These are phyloP conservation scores for Scolanthus callimorphus DNA, from an alignment of 92 coral and sea anemone genomes.

Conservation along the genomic window DNA sequence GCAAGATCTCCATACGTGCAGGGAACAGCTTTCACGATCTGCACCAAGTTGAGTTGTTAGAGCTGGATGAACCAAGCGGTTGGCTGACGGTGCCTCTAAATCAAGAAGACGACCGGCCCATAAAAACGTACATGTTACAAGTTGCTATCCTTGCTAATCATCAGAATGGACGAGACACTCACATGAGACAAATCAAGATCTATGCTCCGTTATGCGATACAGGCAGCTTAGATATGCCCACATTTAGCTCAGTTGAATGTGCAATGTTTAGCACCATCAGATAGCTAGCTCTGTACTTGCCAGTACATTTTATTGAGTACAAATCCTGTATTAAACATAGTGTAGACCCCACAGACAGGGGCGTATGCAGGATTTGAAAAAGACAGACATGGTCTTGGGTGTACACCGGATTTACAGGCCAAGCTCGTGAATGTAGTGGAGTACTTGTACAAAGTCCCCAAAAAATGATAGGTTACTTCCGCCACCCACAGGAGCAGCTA, in stretches of 20 bases:
- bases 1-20: conserved; percentile 90
- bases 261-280: conserved; percentile 88
- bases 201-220: conserved; percentile 88
- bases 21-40: conserved; percentile 94
- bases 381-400: too few relatives aligned
- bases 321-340: too few relatives aligned
- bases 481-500: too few relatives aligned
- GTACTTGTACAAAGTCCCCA: too few relatives aligned
- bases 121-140: conserved; percentile 92
- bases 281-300: too few relatives aligned
- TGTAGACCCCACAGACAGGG: too few relatives aligned
- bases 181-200: conserved; percentile 93
- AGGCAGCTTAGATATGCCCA: conserved; percentile 74
- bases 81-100: conserved; percentile 81
- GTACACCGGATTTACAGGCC: too few relatives aligned
- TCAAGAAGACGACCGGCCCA: conserved; percentile 67
- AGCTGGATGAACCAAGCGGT: conserved; percentile 91
- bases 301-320: too few relatives aligned
- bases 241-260: conserved; percentile 90
- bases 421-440: too few relatives aligned
- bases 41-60: conserved; percentile 88
- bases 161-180: conserved; percentile 98
- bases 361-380: too few relatives aligned
- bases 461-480: too few relatives aligned
- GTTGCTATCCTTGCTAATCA: conserved; percentile 91